Evolutionary conservation across 2,113 vertebrate genomes (phyloP).

Genomic region (Mesitornis unicolor): DNA sequence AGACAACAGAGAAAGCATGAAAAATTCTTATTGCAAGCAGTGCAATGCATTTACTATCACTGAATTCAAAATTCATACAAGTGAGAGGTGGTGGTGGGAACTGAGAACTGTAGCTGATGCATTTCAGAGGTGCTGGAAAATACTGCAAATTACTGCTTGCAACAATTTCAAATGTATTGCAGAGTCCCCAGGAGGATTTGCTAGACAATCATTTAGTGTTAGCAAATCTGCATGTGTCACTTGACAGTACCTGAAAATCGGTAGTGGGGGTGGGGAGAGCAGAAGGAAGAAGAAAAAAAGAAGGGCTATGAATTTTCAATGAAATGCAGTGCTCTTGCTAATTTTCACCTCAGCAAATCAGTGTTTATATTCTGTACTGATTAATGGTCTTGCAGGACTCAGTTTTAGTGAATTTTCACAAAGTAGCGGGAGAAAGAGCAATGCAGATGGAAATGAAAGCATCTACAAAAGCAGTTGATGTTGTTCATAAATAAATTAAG

Average conservation of each 20-base stretch:
- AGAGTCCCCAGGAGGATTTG: not conserved
- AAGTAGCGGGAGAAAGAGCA: not conserved
- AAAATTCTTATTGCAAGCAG: not conserved
- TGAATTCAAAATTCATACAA: not conserved
- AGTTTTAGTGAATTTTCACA: not conserved
- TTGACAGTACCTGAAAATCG: not conserved
- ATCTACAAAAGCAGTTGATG: not conserved
- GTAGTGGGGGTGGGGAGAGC: fast-evolving
- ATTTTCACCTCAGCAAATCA: not conserved
- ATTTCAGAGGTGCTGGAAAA: not conserved
- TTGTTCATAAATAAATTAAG: slow-evolving; percentile 36
- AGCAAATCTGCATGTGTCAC: not conserved
- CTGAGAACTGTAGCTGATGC: not conserved
- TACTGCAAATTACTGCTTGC: not conserved
- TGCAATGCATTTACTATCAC: not conserved
- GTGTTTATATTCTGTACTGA: not conserved
- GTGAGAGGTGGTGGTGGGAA: not conserved
- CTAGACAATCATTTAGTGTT: not conserved
- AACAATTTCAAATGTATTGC: not conserved
- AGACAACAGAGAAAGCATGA: not conserved
- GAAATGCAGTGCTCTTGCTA: not conserved
- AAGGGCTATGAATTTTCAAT: not conserved
- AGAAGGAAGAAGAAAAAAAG: not conserved
- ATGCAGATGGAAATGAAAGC: not conserved
- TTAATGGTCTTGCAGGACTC: not conserved